Evolutionary conservation across 2,797 vertebrate genomes (phyloP), one percentile per base, ranked within the genome.

Genomic region (Hydrolagus colliei): DNA sequence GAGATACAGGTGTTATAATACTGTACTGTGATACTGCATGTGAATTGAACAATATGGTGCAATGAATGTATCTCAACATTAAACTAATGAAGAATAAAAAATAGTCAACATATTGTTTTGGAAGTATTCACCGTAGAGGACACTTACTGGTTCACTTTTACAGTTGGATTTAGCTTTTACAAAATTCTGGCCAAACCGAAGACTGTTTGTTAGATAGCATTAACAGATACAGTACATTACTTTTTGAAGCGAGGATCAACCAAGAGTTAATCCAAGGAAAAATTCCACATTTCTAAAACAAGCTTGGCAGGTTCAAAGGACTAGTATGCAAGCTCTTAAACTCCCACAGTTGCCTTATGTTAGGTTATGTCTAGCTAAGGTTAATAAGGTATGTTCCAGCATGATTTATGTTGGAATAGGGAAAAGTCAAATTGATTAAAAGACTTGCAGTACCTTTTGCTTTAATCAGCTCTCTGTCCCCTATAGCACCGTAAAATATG

Each of bases 401-500:
- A 68, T 68, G 27, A 84, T 41, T 71, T 84, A 82, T 84, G 65
- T 65, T 84, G 79, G 32, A 68, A 52, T 35, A 84, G 18, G 3
- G 32, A 9, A 71, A 32, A 71, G 65, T 35, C 18, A 67, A 65
- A 84, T 41, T 84, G 79, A 84, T 41, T 41, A 65, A 84, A 84
- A 9, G 65, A 71, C 61, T 27, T 13, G 62, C 62, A 63, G n/a
- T 14, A n/a, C 62, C 65, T 61, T 80, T 80, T 80, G 62, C 77
- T 32, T 80, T 80, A 80, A 80, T 65, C 77, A 32, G 77, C 61
- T 80, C 22, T 65, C 77, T 18, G n/a, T 62, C 12, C 77, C 32
- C 59, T 63, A 22, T 67, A 9, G 63, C 79, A 82, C 22, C 14
- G 32, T 18, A 18, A 84, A 84, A 80, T 80, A 65, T 65, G 22